Conservation (phyloP, 2,113 vertebrate genomes). For the Philantomba maxwellii region DNA sequence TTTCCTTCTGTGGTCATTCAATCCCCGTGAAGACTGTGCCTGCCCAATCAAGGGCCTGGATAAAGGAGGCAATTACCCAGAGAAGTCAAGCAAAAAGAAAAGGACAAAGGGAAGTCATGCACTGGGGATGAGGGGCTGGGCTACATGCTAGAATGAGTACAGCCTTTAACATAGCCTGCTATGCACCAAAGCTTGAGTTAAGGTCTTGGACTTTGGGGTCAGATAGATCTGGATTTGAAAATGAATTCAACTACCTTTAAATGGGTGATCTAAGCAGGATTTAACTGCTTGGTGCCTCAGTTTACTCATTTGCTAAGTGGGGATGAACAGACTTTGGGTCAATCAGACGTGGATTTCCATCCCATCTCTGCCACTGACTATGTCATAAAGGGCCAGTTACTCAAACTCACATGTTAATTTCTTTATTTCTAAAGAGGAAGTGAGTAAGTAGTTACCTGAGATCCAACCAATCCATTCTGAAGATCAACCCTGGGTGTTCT, state of each 20-base stretch:
- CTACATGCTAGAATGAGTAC: not conserved
- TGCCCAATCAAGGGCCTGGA: not conserved
- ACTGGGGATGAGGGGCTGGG: not conserved
- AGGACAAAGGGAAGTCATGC: not conserved
- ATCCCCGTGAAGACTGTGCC: slow-evolving; percentile 2
- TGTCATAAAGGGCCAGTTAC: not conserved
- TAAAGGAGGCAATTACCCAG: slow-evolving; percentile 29
- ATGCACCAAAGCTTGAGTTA: not conserved
- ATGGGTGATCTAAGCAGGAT: not conserved
- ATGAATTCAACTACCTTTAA: not conserved
- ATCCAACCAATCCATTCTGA: too few species aligned
- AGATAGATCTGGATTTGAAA: not conserved
- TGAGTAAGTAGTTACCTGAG: not conserved
- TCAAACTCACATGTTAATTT: not conserved
- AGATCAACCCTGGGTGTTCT: too few species aligned
- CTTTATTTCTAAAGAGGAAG: not conserved
- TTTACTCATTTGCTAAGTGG: not conserved
- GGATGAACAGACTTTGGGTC: not conserved
- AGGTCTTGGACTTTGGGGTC: not conserved
- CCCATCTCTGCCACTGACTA: not conserved
- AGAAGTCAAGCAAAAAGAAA: slow-evolving; percentile 22
- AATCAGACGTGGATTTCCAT: not conserved
- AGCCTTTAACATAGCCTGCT: not conserved
- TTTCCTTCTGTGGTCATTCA: slow-evolving; percentile 45
- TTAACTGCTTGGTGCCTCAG: not conserved